Conservation (phyloP, 2,113 vertebrate species). For the Hemicordylus capensis region DNA sequence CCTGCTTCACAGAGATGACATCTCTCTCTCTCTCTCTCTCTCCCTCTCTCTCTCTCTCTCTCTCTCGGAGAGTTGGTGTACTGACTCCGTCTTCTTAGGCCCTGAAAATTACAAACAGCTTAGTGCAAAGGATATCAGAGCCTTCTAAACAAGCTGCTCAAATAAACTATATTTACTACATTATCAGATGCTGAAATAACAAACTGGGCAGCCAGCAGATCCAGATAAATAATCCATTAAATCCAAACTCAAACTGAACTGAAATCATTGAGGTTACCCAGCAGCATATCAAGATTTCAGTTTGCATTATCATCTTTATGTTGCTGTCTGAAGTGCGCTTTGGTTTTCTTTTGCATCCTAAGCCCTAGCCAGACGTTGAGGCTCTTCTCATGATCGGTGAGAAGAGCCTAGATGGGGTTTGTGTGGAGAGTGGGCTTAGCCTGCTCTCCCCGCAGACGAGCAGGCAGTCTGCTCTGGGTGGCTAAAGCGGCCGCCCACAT, state of each 20-base stretch:
- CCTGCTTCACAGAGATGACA: not conserved
- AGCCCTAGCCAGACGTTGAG: no score
- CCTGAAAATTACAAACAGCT: not conserved
- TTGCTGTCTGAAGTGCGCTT: not conserved
- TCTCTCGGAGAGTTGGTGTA: not conserved
- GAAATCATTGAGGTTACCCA: not conserved
- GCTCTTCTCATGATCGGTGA: no score
- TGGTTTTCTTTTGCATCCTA: no score
- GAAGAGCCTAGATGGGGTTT: no score
- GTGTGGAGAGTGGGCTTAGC: no score
- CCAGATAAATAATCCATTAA: not conserved
- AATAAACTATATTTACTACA: not conserved
- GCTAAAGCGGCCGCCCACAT: no score
- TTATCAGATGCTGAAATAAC: not conserved
- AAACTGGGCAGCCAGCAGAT: not conserved
- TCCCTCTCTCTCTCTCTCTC: no score
- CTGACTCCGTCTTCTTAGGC: not conserved
- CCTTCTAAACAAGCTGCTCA: not conserved
- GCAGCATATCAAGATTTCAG: not conserved
- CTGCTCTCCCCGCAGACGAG: no score
- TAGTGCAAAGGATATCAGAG: not conserved
- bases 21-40: no score
- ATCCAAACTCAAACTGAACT: not conserved
- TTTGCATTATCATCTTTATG: not conserved
- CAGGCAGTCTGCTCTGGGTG: no score